Conservation (phyloP, 2,797 vertebrate species). For the Coccyzus lansbergi region DNA sequence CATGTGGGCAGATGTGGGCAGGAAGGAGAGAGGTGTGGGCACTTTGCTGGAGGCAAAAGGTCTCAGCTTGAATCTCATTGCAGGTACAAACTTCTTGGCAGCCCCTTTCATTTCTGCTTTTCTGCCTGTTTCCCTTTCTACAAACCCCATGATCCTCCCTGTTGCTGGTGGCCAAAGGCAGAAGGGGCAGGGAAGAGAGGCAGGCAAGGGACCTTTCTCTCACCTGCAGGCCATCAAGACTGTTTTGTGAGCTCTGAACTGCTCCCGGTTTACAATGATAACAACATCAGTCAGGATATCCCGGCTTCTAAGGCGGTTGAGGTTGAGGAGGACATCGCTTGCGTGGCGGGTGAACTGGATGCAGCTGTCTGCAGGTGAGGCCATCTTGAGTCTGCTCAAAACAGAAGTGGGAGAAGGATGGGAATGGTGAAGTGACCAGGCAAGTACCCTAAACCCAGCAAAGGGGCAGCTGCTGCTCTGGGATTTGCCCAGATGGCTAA, state of each 20-base stretch:
- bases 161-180: background rate
- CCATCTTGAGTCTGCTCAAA: conserved; percentile 87
- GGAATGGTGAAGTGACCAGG: background rate
- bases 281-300: conserved; percentile 98
- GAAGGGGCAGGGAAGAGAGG: background rate
- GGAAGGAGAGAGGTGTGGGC: background rate
- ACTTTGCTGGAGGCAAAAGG: accelerated
- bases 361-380: conserved; percentile 96
- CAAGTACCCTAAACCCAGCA: background rate
- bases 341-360: conserved; percentile 99
- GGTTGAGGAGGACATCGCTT: conserved; percentile 96
- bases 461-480: background rate
- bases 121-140: background rate
- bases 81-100: background rate
- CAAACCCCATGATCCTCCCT: background rate
- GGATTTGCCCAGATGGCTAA: background rate
- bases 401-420: background rate
- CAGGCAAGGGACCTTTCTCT: background rate
- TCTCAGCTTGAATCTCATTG: background rate
- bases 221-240: conserved; percentile 99
- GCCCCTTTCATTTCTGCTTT: background rate
- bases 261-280: conserved; percentile 94
- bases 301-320: conserved; percentile 93
- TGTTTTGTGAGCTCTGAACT: conserved; percentile 97
- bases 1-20: background rate